These are phyloP conservation scores for Karalla daura DNA, from an alignment of 2,797 vertebrate species.

Conservation along the genomic window DNA sequence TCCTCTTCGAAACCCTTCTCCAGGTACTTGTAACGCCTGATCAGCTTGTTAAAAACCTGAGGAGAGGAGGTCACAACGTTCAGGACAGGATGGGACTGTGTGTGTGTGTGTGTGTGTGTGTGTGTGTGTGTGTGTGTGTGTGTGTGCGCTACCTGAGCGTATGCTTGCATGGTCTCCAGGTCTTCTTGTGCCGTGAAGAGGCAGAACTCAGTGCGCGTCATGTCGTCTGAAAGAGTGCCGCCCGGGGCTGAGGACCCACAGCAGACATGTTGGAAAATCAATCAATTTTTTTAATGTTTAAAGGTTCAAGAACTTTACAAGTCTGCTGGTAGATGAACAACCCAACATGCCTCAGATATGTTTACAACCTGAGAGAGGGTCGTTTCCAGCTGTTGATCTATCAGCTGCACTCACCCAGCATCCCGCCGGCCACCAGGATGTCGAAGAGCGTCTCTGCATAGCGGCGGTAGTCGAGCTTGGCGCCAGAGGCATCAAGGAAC, in stretches of 20 bases:
- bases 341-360: too few relatives aligned
- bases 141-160: slow-evolving; percentile 89
- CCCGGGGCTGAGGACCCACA: slow-evolving; percentile 87
- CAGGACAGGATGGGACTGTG: too few relatives aligned
- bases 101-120: slow-evolving; percentile 85
- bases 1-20: slow-evolving; percentile 99
- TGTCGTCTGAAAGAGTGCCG: slow-evolving; percentile 94
- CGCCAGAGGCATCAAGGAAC: slow-evolving; percentile 98
- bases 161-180: slow-evolving; percentile 98
- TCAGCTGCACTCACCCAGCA: slow-evolving; percentile 99
- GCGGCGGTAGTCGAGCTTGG: slow-evolving; percentile 98
- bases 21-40: slow-evolving; percentile 99
- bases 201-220: slow-evolving; percentile 97
- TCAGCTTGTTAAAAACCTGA: slow-evolving; percentile 99
- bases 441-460: slow-evolving; percentile 99
- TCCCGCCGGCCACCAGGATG: slow-evolving; percentile 98
- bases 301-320: too few relatives aligned
- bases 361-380: too few relatives aligned
- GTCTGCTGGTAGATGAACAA: too few relatives aligned
- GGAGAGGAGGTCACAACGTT: neutral
- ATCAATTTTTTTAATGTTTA: too few relatives aligned
- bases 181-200: slow-evolving; percentile 97
- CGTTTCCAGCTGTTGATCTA: too few relatives aligned
- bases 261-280: too few relatives aligned
- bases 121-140: slow-evolving; percentile 94